Conservation (phyloP, 2,888 invertebrate genomes). For the Ophion ventricosus region DNA sequence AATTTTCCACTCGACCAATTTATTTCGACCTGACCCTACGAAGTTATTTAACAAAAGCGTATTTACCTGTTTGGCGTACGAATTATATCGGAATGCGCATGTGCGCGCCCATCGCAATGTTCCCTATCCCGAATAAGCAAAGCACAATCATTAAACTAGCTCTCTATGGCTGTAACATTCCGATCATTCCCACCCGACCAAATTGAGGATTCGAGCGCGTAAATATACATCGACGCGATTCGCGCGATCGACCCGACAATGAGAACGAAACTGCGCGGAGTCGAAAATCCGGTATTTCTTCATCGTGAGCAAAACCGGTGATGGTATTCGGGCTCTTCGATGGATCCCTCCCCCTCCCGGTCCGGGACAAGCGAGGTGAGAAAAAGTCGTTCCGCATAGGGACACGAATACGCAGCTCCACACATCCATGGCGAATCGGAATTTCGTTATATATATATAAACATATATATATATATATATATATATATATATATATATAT, state of each 20-base stretch:
- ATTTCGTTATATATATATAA: neutral
- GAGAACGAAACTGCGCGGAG: slow-evolving; percentile 33
- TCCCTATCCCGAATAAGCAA: slow-evolving; percentile 4
- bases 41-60: slow-evolving; percentile 7
- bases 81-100: neutral
- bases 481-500: neutral
- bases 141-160: slow-evolving; percentile 32
- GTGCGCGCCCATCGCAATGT: neutral
- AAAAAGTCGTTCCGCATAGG: slow-evolving; percentile 25
- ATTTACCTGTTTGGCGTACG: neutral
- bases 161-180: slow-evolving; percentile 17
- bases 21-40: neutral
- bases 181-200: slow-evolving; percentile 26
- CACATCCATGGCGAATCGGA: slow-evolving; percentile 10
- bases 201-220: slow-evolving; percentile 40
- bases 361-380: slow-evolving; percentile 27
- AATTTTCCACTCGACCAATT: neutral
- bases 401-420: neutral
- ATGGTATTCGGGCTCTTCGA: slow-evolving; percentile 43
- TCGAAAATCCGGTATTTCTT: slow-evolving; percentile 63
- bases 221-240: slow-evolving; percentile 15
- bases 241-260: slow-evolving; percentile 5
- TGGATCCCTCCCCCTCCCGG: slow-evolving; percentile 1
- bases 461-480: neutral
- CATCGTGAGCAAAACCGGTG: slow-evolving; percentile 45